Evolutionary conservation across 1,140 invertebrate species (phyloP).

Genomic region (Camponotus floridanus): DNA sequence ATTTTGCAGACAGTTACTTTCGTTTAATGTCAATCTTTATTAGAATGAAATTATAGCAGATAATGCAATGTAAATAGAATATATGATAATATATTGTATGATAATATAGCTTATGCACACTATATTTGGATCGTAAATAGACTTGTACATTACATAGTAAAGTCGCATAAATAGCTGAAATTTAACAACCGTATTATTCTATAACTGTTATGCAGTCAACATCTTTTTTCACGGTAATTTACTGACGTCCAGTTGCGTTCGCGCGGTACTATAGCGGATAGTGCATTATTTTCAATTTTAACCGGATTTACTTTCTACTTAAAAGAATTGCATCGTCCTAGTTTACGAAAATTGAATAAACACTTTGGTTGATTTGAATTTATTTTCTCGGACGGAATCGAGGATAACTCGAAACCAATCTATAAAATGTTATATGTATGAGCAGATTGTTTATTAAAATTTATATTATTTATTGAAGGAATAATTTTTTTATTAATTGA

Average conservation of each 20-base stretch:
- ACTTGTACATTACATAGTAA: slow-evolving; percentile 19
- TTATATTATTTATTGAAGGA: no score
- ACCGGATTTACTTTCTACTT: slow-evolving; percentile 60
- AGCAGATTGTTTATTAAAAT: not conserved
- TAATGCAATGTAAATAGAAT: not conserved
- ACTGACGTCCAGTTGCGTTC: slow-evolving; percentile 53
- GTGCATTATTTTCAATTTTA: slow-evolving; percentile 52
- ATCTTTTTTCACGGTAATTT: slow-evolving; percentile 53
- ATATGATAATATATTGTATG: not conserved
- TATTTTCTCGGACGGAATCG: not conserved
- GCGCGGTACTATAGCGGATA: slow-evolving; percentile 25
- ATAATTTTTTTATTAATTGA: not conserved
- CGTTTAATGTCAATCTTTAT: not conserved
- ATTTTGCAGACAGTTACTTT: not conserved
- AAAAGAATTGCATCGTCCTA: slow-evolving; percentile 29
- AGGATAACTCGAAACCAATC: not conserved
- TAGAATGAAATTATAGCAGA: slow-evolving; percentile 17
- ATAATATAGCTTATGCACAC: slow-evolving; percentile 32
- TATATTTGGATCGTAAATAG: slow-evolving; percentile 20
- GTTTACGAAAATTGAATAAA: slow-evolving; percentile 45
- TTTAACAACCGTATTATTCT: slow-evolving; percentile 55
- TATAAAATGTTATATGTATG: not conserved
- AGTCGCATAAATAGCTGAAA: slow-evolving; percentile 54
- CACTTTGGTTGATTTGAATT: slow-evolving; percentile 28
- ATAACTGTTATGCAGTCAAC: slow-evolving; percentile 53